Evolutionary conservation across 2,888 invertebrate species (phyloP).

Genomic region (Bugula neritina): DNA sequence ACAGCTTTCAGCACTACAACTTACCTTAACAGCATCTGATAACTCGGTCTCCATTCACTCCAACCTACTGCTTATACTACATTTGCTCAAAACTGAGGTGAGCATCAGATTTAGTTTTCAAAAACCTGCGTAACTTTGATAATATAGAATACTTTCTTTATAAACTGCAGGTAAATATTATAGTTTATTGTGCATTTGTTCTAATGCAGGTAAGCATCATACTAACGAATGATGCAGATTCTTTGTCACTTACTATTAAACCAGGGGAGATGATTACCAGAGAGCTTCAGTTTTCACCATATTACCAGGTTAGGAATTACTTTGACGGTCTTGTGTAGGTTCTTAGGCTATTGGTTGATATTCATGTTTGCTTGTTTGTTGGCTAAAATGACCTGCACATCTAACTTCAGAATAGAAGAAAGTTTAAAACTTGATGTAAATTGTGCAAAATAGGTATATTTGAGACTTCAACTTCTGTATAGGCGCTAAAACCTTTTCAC

Average conservation of each 20-base stretch:
- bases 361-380: too few relatives aligned
- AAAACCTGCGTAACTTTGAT: too few relatives aligned
- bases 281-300: conserved; percentile 3
- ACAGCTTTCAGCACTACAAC: not conserved
- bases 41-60: conserved; percentile 21
- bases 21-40: conserved; percentile 12
- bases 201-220: not conserved
- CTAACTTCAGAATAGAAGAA: too few relatives aligned
- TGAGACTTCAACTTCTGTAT: too few relatives aligned
- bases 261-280: conserved; percentile 21
- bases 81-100: conserved; percentile 3
- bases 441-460: too few relatives aligned
- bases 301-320: conserved; percentile 24
- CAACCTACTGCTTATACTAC: conserved; percentile 4
- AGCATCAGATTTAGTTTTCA: too few relatives aligned
- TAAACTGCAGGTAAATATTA: not conserved
- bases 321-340: too few relatives aligned
- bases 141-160: not conserved
- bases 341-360: too few relatives aligned
- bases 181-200: not conserved
- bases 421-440: too few relatives aligned
- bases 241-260: not conserved
- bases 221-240: not conserved
- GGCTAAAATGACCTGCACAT: too few relatives aligned
- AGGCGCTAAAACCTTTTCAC: too few relatives aligned